Percentiles rank a stretch among this genome's conserved stretches.
Evolutionary conservation across 2,797 vertebrate genomes (phyloP).

Genomic region (Channallabes apus): DNA sequence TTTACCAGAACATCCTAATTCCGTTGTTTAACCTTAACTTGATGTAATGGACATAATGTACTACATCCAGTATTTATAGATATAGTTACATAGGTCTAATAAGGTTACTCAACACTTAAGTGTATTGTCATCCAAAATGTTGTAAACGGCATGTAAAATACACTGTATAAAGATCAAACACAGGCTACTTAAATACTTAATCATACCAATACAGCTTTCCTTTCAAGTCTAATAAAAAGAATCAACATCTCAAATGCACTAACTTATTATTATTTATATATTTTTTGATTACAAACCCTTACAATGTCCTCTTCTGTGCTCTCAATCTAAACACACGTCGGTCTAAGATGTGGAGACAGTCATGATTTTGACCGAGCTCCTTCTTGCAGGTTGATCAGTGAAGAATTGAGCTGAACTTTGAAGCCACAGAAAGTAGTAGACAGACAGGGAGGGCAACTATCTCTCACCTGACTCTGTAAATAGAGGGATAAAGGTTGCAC

Average conservation of each 20-base stretch:
- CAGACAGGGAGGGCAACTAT: constrained; percentile 59
- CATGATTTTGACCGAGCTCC: constrained; percentile 22
- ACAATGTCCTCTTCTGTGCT: constrained; percentile 26
- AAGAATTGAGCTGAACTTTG: constrained; percentile 65
- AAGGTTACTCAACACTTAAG: neutral
- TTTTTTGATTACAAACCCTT: constrained; percentile 30
- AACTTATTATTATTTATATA: neutral
- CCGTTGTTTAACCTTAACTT: neutral
- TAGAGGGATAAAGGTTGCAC: constrained; percentile 54
- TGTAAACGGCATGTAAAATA: neutral
- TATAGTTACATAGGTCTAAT: neutral
- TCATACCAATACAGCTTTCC: no score
- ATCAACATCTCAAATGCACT: neutral
- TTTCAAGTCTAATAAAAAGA: neutral
- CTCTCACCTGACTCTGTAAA: constrained; percentile 63
- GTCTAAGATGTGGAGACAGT: constrained; percentile 9
- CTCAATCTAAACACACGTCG: neutral
- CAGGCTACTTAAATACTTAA: neutral
- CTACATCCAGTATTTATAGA: neutral
- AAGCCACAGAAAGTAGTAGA: constrained; percentile 51
- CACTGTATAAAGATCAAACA: neutral
- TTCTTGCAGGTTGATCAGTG: constrained; percentile 15
- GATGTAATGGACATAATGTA: neutral
- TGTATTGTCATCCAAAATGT: neutral
- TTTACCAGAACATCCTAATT: neutral